A percentile compares a stretch with the other conserved stretches of the same genome.
Evolutionary conservation across 2,113 vertebrate species (phyloP).

Genomic region (Pao palembangensis): DNA sequence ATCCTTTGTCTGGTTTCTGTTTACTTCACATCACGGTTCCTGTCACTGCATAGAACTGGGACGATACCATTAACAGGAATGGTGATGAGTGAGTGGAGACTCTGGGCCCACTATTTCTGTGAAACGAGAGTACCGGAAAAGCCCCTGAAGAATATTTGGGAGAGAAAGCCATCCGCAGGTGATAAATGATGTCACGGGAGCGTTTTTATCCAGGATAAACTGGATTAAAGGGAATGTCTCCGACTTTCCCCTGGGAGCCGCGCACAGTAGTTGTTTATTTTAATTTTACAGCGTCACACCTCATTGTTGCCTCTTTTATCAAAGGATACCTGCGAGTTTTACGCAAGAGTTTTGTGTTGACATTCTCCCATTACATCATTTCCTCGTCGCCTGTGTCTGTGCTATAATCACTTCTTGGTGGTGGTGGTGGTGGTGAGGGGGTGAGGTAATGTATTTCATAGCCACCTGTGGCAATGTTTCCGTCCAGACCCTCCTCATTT

Average conservation of each 20-base stretch:
- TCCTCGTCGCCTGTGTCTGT: constrained; percentile 13
- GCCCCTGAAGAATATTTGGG: not conserved
- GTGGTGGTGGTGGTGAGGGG: no score
- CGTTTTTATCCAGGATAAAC: not conserved
- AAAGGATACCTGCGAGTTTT: constrained; percentile 1
- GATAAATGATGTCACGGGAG: not conserved
- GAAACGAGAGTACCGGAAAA: not conserved
- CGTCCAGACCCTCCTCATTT: constrained; percentile 43
- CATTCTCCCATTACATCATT: constrained; percentile 22
- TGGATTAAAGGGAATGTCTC: not conserved
- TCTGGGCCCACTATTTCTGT: constrained; percentile 27
- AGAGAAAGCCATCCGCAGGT: not conserved
- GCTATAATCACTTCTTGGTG: constrained; percentile 26
- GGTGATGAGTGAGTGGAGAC: constrained; percentile 26
- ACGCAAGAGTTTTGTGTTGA: constrained; percentile 8
- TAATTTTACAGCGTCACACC: constrained; percentile 8
- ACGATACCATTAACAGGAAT: constrained; percentile 14
- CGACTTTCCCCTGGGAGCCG: not conserved
- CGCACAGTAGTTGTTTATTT: constrained; percentile 1
- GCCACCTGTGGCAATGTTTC: constrained; percentile 26
- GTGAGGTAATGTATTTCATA: constrained; percentile 48
- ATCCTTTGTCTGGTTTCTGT: constrained; percentile 18
- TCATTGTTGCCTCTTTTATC: constrained; percentile 11
- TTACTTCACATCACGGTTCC: not conserved
- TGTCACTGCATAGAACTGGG: not conserved